Conservation (phyloP, 1,140 invertebrate genomes). For the Sipha flava region DNA sequence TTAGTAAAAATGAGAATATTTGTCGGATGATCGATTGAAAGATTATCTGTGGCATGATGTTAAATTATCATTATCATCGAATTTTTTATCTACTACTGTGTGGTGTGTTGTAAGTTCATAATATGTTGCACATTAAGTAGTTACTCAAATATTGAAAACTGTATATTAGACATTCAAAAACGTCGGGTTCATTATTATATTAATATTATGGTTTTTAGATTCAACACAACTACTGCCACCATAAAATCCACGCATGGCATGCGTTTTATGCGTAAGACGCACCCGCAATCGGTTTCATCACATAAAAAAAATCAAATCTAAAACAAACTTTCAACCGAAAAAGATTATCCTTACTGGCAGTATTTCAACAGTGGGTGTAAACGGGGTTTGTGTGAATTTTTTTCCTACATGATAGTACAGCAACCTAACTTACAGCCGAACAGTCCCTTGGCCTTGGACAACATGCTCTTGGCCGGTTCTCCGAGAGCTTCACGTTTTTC, state of each 20-base stretch:
- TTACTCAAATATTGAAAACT: too few species aligned
- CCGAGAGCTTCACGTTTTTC: conserved; percentile 39
- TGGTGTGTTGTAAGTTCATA: too few species aligned
- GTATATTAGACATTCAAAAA: too few species aligned
- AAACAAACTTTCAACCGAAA: not conserved
- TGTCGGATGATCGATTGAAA: too few species aligned
- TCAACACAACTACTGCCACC: not conserved
- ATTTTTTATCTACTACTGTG: too few species aligned
- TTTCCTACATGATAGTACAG: conserved; percentile 21
- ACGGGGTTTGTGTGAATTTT: not conserved
- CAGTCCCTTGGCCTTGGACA: conserved; percentile 41
- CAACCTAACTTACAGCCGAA: conserved; percentile 39
- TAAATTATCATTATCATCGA: too few species aligned
- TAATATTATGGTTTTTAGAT: too few species aligned
- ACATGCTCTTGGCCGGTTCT: conserved; percentile 37
- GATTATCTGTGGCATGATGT: too few species aligned
- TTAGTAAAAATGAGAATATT: too few species aligned
- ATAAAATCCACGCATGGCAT: not conserved
- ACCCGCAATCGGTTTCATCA: not conserved
- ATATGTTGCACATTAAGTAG: too few species aligned
- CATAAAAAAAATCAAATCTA: not conserved
- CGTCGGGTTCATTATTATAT: too few species aligned
- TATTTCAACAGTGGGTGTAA: not conserved
- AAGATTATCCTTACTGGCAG: not conserved
- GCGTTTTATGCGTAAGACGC: not conserved